Base-by-base conservation (phyloP, 2,113 vertebrate genomes). In the Centropus bengalensis region DNA sequence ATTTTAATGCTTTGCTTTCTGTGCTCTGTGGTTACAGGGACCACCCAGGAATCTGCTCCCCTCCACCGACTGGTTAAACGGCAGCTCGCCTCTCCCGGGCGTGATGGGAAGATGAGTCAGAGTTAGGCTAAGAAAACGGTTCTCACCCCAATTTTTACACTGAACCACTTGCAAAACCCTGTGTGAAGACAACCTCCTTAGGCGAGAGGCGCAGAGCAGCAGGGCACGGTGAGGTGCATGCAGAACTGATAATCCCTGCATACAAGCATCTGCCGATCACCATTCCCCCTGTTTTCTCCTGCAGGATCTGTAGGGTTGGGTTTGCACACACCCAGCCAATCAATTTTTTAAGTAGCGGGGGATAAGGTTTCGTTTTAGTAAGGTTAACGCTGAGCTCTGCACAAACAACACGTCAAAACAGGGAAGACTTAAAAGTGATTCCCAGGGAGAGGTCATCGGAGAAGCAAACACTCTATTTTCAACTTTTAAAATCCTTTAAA, bases 31-130 rank as follows among this genome's bases (percentile, higher is more conserved):
- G 93, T 82, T 85, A 47, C 88, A 77, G 84, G 64, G 97, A 97
- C 97, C 97, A 97, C 96, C 96, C 95, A 97, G 91, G 92, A 86
- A 91, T 91, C 89, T 6, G 7, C 69, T 95, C 93, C 94, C 93
- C 91, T 91, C 8, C 10, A 5, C 56, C 7, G 73, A 15, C 93
- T 54, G 83, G 59, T 84, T 89, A 40, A 84, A 55, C 62, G 17
- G 94, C 94, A 84, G 68, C 47, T 90, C 60, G 20, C 55, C 58
- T 66, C 88, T 94, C 81, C 67, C 28, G 21, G 52, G 11, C 55
- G 84, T 85, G 42, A 78, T 44, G 88, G 75, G 58, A 85, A 64
- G 67, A 71, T 93, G 94, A 97, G 45, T 95, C 94, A 92, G 45
- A 54, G 9, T 5, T n/a, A 16, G 49, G 82, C 63, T 73, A 33